phyloP scores from a whole-genome alignment of 2,113 vertebrate genomes.

The Parotia lawesii region DNA sequence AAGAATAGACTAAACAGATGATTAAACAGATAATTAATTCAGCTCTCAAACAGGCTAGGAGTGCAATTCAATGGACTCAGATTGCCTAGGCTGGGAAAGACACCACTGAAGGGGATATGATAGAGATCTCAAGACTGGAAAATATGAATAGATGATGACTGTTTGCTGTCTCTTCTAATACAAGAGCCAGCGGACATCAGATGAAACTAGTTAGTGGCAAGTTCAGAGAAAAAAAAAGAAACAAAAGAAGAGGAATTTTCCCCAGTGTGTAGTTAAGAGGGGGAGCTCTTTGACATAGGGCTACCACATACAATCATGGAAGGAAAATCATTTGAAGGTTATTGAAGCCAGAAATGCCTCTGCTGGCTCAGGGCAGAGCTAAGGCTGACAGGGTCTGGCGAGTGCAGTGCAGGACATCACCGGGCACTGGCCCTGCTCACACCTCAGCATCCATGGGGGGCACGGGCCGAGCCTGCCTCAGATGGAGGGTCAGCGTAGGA shows the following conservation, averaged over 20 bases:
- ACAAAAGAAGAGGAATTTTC: background rate
- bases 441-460: rapidly evolving
- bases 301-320: background rate
- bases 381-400: rapidly evolving
- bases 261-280: background rate
- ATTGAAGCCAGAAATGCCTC: background rate
- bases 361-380: background rate
- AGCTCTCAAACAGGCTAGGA: background rate
- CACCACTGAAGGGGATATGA: background rate
- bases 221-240: background rate
- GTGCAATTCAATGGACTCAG: background rate
- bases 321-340: background rate
- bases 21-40: constrained; percentile 41
- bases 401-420: background rate
- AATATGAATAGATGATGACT: constrained; percentile 21
- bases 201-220: constrained; percentile 41
- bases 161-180: background rate
- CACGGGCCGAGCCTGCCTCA: background rate
- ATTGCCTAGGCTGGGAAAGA: background rate
- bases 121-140: constrained; percentile 21
- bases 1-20: constrained; percentile 58
- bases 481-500: background rate
- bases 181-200: background rate
- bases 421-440: background rate
- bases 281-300: background rate